Conservation (phyloP, 2,888 invertebrate genomes). For the Pinctada fucata region DNA sequence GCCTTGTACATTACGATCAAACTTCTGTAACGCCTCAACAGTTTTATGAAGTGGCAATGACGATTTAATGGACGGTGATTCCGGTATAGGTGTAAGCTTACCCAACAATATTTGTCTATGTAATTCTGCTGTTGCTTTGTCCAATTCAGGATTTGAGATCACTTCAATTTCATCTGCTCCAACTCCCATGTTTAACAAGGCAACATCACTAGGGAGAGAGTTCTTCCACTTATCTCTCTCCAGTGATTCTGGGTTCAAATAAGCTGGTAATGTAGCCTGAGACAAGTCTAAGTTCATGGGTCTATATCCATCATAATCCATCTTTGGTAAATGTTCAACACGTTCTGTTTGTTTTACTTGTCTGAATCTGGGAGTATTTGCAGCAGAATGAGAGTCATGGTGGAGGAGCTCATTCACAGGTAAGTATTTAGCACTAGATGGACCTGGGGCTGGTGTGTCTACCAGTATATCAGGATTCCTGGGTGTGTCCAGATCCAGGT, state of each 20-base stretch:
- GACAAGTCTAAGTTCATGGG: slow-evolving; percentile 69
- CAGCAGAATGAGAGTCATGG: slow-evolving; percentile 43
- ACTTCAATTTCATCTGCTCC: slow-evolving; percentile 32
- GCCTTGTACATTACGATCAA: slow-evolving; percentile 60
- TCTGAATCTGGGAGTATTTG: slow-evolving; percentile 56
- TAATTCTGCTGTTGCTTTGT: slow-evolving; percentile 41
- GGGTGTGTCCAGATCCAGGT: slow-evolving; percentile 9
- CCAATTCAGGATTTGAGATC: slow-evolving; percentile 31
- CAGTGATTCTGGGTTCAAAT: slow-evolving; percentile 10
- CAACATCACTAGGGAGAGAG: slow-evolving; percentile 10
- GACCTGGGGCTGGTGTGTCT: not conserved
- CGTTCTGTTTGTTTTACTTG: slow-evolving; percentile 52
- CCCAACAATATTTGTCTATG: slow-evolving; percentile 55
- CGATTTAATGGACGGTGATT: slow-evolving; percentile 57
- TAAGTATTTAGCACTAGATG: not conserved
- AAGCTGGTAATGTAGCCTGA: slow-evolving; percentile 40
- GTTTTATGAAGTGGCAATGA: slow-evolving; percentile 51
- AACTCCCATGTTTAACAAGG: slow-evolving; percentile 18
- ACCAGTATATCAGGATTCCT: not conserved
- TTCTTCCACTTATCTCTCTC: slow-evolving; percentile 12
- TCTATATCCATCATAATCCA: slow-evolving; percentile 62
- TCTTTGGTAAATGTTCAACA: slow-evolving; percentile 44
- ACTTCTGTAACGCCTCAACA: slow-evolving; percentile 60
- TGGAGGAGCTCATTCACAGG: slow-evolving; percentile 15
- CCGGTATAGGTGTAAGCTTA: slow-evolving; percentile 65